Percentiles rank a stretch among this genome's conserved stretches.
Conservation (phyloP, 2,113 vertebrate genomes). For the Ardeotis arabs region DNA sequence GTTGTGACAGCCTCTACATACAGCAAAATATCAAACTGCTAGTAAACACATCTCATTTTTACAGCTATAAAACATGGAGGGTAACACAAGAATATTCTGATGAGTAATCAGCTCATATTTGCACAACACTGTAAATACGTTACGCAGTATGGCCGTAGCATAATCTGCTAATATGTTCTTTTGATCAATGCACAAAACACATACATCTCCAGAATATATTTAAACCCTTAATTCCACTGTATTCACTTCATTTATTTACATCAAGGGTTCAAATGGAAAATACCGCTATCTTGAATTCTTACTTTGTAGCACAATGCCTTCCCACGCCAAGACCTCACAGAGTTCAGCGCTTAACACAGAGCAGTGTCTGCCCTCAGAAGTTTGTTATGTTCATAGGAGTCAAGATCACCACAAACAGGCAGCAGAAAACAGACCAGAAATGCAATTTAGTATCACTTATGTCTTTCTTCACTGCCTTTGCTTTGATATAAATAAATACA, state of each 20-base stretch:
- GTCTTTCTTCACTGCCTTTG: background rate
- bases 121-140: background rate
- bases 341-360: background rate
- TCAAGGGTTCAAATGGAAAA: background rate
- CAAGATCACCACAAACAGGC: background rate
- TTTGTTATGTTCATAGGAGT: background rate
- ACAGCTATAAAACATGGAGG: background rate
- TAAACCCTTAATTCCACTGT: background rate
- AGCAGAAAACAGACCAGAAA: background rate
- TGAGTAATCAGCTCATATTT: background rate
- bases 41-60: background rate
- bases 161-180: background rate
- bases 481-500: background rate
- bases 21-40: background rate
- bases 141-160: background rate
- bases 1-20: background rate
- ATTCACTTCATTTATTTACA: background rate
- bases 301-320: background rate
- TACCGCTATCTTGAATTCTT: background rate
- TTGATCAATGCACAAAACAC: background rate
- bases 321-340: rapidly evolving
- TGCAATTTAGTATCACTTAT: background rate
- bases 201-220: background rate
- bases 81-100: background rate
- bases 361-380: too few species aligned